A percentile compares a stretch with the other conserved stretches of the same genome.
These are phyloP conservation scores for Cacajao melanocephalus DNA, from an alignment of 2,797 vertebrate genomes.

Conservation along the genomic window DNA sequence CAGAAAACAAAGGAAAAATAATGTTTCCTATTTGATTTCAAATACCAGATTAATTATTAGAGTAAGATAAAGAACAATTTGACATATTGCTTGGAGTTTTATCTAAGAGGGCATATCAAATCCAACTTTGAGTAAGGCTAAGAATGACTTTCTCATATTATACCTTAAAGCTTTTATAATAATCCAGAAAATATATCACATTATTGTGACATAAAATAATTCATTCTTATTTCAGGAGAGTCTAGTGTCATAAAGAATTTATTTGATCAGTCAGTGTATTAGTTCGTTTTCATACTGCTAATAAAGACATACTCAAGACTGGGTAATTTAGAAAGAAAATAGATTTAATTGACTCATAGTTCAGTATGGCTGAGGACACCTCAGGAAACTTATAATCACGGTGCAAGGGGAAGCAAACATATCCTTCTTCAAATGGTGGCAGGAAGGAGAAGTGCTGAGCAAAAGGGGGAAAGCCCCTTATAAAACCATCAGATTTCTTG, in stretches of 20 bases:
- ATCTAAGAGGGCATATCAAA: neutral
- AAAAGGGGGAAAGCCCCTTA: neutral
- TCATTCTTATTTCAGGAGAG: neutral
- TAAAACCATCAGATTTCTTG: neutral
- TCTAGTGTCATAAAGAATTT: neutral
- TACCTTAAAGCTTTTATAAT: neutral
- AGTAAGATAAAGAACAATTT: constrained; percentile 24
- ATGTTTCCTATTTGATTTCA: constrained; percentile 15
- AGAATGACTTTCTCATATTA: constrained; percentile 7
- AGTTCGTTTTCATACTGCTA: neutral
- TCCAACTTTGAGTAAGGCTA: neutral
- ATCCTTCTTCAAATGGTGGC: neutral
- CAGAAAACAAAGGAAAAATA: constrained; percentile 20
- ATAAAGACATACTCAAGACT: neutral
- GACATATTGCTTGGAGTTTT: neutral
- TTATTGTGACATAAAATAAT: neutral
- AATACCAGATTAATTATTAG: constrained; percentile 21
- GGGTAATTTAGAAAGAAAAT: neutral
- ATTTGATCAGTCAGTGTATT: neutral
- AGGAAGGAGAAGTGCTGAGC: neutral
- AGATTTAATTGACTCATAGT: neutral
- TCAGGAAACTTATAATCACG: neutral
- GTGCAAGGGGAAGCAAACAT: neutral
- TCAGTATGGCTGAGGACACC: neutral
- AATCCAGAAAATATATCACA: neutral